Evolutionary conservation across 2,797 vertebrate species (phyloP).

Genomic region (Okamejei kenojei): DNA sequence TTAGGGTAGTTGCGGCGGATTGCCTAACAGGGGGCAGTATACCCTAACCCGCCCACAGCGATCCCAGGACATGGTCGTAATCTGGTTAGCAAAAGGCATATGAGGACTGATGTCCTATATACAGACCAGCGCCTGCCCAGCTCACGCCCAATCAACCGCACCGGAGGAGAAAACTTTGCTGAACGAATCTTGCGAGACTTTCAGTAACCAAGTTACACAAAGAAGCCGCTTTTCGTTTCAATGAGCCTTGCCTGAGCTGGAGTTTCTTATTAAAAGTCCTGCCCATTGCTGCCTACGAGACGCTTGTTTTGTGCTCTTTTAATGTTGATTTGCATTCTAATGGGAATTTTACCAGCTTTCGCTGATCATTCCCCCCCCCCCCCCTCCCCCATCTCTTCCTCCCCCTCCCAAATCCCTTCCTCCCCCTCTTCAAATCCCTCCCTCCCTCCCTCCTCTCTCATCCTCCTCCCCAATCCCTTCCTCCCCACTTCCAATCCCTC

Average conservation of each 20-base stretch:
- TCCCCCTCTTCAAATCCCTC: too few species aligned
- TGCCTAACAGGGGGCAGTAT: slow-evolving; percentile 8
- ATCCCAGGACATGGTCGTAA: neutral
- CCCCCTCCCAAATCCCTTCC: too few species aligned
- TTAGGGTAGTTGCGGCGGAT: neutral
- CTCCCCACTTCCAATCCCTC: too few species aligned
- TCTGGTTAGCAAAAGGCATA: neutral
- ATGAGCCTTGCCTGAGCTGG: neutral
- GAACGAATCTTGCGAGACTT: neutral
- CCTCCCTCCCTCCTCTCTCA: too few species aligned
- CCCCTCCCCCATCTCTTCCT: accelerated
- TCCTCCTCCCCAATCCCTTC: too few species aligned
- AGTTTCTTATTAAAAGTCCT: neutral
- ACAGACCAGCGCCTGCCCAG: neutral
- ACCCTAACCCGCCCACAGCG: neutral
- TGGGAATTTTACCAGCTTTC: slow-evolving; percentile 27
- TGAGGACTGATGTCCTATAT: too few species aligned
- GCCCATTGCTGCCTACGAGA: neutral
- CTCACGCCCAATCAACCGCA: neutral
- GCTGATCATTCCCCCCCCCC: neutral
- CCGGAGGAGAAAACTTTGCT: neutral
- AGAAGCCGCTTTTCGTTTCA: neutral
- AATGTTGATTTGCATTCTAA: slow-evolving; percentile 34
- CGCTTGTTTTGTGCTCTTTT: neutral
- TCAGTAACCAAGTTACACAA: slow-evolving; percentile 19